Conservation (phyloP, 2,888 invertebrate genomes). For the Drosophila anomalipes region DNA sequence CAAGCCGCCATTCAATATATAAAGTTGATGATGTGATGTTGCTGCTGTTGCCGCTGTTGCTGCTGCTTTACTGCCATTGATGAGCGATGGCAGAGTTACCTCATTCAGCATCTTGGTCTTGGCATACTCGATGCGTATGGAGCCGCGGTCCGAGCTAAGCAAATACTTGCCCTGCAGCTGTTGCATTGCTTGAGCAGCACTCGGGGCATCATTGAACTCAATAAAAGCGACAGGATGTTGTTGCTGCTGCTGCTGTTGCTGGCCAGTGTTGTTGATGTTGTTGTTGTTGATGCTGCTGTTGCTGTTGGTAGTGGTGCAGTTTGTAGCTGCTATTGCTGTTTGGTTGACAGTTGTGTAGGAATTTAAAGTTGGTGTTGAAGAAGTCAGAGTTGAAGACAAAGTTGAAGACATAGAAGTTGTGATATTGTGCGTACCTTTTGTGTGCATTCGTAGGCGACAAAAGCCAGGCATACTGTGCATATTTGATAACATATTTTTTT, state of each 20-base stretch:
- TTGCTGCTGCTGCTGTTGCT: constrained; percentile 49
- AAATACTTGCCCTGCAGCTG: constrained; percentile 98
- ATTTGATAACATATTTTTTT: constrained; percentile 62
- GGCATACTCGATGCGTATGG: constrained; percentile 99
- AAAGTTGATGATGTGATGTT: constrained; percentile 68
- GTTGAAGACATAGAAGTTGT: constrained; percentile 83
- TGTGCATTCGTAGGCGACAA: constrained; percentile 98
- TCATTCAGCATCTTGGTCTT: constrained; percentile 98
- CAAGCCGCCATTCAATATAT: constrained; percentile 74
- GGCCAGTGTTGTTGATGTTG: constrained; percentile 75
- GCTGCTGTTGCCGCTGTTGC: constrained; percentile 38
- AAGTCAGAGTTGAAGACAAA: constrained; percentile 82
- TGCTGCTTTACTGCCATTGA: constrained; percentile 33
- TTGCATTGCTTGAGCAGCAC: constrained; percentile 96
- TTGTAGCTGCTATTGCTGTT: constrained; percentile 61
- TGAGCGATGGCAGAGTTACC: constrained; percentile 50
- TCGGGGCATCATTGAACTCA: constrained; percentile 97
- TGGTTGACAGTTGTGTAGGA: constrained; percentile 66
- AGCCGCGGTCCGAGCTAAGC: constrained; percentile 97
- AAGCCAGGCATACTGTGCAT: constrained; percentile 97
- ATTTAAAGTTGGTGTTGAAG: constrained; percentile 80
- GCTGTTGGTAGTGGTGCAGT: constrained; percentile 50
- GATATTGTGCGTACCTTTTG: constrained; percentile 88
- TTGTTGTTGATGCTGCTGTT: constrained; percentile 36
- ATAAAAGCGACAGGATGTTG: constrained; percentile 97